phyloP scores from a whole-genome alignment of 1,140 invertebrate species.

The Danaus plexippus region DNA sequence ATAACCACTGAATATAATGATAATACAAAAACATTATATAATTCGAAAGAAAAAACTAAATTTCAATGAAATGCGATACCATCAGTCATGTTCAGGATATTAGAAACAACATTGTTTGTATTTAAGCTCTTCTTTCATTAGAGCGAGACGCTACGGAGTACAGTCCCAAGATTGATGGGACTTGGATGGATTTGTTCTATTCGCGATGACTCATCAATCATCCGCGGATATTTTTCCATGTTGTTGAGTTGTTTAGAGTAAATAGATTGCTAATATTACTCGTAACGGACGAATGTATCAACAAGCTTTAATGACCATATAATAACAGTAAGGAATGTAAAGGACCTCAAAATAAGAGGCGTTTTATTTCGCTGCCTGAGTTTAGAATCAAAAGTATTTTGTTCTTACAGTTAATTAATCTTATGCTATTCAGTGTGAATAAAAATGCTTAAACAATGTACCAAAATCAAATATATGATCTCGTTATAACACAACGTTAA shows the following conservation, averaged over 20 bases:
- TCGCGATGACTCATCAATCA: constrained; percentile 68
- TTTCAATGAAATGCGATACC: constrained; percentile 7
- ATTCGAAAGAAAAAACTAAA: constrained; percentile 5
- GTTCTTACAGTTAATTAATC: too few species aligned
- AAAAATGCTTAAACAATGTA: too few species aligned
- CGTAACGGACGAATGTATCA: too few species aligned
- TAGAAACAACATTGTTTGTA: constrained; percentile 66
- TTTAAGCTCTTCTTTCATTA: constrained; percentile 69
- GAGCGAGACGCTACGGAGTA: constrained; percentile 53
- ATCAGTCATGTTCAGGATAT: constrained; percentile 57
- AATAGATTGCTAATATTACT: constrained; percentile 52
- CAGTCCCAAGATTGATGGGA: constrained; percentile 64
- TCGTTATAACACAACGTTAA: too few species aligned
- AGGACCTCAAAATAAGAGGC: too few species aligned
- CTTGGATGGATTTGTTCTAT: constrained; percentile 67
- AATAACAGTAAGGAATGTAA: too few species aligned
- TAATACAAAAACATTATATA: background rate
- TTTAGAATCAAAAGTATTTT: too few species aligned
- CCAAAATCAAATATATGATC: too few species aligned
- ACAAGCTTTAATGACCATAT: too few species aligned
- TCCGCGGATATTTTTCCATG: constrained; percentile 69
- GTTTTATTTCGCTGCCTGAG: too few species aligned
- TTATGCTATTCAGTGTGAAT: too few species aligned
- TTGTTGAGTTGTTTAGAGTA: constrained; percentile 67
- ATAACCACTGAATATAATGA: too few species aligned